A percentile compares a stretch with the other conserved stretches of the same genome.
phyloP scores from a whole-genome alignment of 2,797 vertebrate genomes.

The Sebastes taczanowskii region DNA sequence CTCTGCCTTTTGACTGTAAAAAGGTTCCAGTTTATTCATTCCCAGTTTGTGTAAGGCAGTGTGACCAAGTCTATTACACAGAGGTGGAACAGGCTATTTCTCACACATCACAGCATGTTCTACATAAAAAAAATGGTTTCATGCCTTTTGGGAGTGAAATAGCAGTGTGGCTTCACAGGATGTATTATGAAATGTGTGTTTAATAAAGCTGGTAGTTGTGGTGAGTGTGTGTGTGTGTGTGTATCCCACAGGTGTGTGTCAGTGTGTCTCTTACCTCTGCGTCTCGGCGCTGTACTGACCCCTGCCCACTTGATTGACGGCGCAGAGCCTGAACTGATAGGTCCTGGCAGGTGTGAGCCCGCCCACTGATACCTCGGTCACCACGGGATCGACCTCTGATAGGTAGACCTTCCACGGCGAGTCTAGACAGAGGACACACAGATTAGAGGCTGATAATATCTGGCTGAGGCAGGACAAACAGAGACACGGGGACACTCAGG shows the following conservation, averaged over 20 bases:
- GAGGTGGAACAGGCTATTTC: constrained; percentile 30
- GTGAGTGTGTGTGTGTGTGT: not conserved
- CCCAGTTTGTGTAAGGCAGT: constrained; percentile 37
- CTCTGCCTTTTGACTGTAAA: constrained; percentile 24
- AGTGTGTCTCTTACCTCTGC: constrained; percentile 84
- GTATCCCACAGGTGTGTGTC: not conserved
- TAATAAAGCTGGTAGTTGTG: not conserved
- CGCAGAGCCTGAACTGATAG: constrained; percentile 95
- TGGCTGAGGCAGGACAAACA: constrained; percentile 45
- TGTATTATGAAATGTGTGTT: not conserved
- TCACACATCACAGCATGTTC: constrained; percentile 36
- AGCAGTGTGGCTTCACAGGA: not conserved
- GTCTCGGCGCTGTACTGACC: constrained; percentile 94
- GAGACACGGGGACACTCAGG: constrained; percentile 14
- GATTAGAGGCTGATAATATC: constrained; percentile 54
- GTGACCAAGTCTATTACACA: constrained; percentile 52
- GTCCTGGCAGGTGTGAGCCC: constrained; percentile 94
- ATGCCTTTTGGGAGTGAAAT: constrained; percentile 23
- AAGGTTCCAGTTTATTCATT: constrained; percentile 49
- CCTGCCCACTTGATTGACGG: constrained; percentile 94
- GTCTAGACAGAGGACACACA: constrained; percentile 79
- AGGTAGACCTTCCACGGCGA: constrained; percentile 96
- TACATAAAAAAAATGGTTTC: constrained; percentile 22
- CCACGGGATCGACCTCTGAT: constrained; percentile 85
- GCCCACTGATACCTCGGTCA: constrained; percentile 84